These are phyloP conservation scores for Propithecus deckenii DNA, from an alignment of 2,797 vertebrate species.

Conservation along the genomic window DNA sequence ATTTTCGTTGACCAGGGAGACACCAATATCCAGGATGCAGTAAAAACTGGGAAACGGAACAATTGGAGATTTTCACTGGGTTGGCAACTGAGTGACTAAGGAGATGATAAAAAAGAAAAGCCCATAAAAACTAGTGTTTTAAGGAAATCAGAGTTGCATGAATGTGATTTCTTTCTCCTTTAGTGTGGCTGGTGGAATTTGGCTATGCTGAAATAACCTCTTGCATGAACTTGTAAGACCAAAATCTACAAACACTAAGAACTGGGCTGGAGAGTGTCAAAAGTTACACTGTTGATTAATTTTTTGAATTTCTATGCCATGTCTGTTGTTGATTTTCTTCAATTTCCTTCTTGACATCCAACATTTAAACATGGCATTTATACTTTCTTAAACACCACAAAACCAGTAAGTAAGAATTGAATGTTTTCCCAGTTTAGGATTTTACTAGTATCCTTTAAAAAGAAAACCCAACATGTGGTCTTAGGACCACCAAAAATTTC, in stretches of 20 bases:
- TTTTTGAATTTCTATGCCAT: neutral
- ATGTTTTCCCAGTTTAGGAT: neutral
- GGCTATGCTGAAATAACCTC: neutral
- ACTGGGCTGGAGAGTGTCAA: neutral
- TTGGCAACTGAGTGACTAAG: neutral
- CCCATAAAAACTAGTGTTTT: neutral
- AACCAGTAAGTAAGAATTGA: neutral
- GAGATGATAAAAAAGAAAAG: neutral
- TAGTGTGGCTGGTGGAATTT: neutral
- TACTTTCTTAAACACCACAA: neutral
- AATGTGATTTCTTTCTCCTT: neutral
- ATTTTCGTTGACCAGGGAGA: neutral
- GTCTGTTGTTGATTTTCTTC: neutral
- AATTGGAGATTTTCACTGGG: neutral
- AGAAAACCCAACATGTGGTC: neutral
- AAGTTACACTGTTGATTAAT: neutral
- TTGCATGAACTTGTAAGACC: neutral
- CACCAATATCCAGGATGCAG: neutral
- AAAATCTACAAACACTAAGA: neutral
- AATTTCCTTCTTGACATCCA: neutral
- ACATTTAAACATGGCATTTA: neutral
- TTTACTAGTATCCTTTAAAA: constrained; percentile 9
- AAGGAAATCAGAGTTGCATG: neutral
- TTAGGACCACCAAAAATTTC: neutral
- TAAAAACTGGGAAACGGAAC: neutral